Evolutionary conservation across 2,888 invertebrate species (phyloP).

Genomic region (Drosophila gaucha): DNA sequence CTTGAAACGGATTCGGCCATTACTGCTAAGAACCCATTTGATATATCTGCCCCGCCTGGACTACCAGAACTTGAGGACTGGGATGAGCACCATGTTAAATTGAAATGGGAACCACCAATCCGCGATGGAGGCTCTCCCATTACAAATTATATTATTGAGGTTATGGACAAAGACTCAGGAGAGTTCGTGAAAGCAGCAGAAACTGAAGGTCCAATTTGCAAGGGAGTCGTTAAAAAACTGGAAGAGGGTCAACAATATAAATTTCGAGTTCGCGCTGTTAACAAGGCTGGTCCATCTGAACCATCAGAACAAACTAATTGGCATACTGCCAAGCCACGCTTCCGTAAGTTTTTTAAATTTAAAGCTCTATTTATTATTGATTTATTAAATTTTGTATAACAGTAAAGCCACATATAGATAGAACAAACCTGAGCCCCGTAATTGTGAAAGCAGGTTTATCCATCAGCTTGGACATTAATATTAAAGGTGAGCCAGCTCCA

Average conservation of each 20-base stretch:
- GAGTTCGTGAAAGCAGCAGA: conserved; percentile 94
- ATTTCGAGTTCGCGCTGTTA: conserved; percentile 96
- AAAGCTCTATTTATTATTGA: not conserved
- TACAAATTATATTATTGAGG: conserved; percentile 95
- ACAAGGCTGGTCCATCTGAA: conserved; percentile 97
- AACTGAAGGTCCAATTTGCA: conserved; percentile 92
- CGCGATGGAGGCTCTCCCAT: conserved; percentile 97
- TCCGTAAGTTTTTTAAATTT: conserved; percentile 88
- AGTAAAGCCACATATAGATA: conserved; percentile 98
- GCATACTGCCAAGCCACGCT: conserved; percentile 95
- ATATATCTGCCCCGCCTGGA: conserved; percentile 94
- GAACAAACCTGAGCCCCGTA: conserved; percentile 93
- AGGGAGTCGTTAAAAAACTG: conserved; percentile 94
- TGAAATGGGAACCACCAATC: conserved; percentile 96
- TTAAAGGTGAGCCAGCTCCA: conserved; percentile 97
- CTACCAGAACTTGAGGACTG: conserved; percentile 95
- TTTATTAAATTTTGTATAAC: conserved; percentile 62
- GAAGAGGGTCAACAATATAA: conserved; percentile 98
- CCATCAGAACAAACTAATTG: conserved; percentile 96
- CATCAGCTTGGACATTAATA: conserved; percentile 93
- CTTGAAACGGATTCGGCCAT: conserved; percentile 94
- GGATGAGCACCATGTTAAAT: conserved; percentile 95
- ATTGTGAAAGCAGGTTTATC: conserved; percentile 95
- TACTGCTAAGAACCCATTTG: conserved; percentile 98
- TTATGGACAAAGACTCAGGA: conserved; percentile 94